These are phyloP conservation scores for Coccyzus lansbergi DNA, from an alignment of 2,797 vertebrate genomes.

Conservation along the genomic window DNA sequence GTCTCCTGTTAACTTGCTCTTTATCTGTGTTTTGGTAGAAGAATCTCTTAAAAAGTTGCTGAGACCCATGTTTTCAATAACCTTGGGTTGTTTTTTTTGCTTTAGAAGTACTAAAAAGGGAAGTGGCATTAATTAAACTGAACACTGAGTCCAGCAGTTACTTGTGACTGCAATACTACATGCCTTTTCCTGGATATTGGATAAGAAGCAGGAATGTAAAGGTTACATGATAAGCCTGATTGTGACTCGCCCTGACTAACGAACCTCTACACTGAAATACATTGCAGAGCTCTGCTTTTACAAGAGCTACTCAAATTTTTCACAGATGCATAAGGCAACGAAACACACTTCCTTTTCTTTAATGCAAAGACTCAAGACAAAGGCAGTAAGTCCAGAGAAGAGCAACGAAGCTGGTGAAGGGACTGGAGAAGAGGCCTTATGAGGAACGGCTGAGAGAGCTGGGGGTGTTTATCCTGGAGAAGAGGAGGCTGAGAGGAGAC, in stretches of 20 bases:
- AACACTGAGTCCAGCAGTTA: background rate
- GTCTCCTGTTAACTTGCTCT: background rate
- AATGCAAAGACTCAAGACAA: background rate
- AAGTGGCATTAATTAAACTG: background rate
- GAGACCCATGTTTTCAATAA: background rate
- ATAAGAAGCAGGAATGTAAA: background rate
- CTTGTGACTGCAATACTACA: background rate
- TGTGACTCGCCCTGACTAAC: background rate
- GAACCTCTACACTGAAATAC: background rate
- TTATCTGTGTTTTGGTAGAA: background rate
- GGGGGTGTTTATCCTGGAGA: too few relatives aligned
- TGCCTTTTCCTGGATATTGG: background rate
- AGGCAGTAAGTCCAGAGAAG: too few relatives aligned
- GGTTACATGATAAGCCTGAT: background rate
- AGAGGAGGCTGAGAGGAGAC: too few relatives aligned
- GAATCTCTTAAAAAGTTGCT: background rate
- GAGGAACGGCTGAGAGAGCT: too few relatives aligned
- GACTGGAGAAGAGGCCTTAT: too few relatives aligned
- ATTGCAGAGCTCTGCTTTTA: background rate
- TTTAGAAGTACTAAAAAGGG: background rate
- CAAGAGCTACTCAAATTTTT: background rate
- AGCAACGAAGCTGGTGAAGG: too few relatives aligned
- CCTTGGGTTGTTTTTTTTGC: background rate
- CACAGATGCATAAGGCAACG: background rate
- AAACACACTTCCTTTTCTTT: background rate